Base-by-base conservation (phyloP, 2,797 vertebrate genomes). In the Paramormyrops hopkinsi region DNA sequence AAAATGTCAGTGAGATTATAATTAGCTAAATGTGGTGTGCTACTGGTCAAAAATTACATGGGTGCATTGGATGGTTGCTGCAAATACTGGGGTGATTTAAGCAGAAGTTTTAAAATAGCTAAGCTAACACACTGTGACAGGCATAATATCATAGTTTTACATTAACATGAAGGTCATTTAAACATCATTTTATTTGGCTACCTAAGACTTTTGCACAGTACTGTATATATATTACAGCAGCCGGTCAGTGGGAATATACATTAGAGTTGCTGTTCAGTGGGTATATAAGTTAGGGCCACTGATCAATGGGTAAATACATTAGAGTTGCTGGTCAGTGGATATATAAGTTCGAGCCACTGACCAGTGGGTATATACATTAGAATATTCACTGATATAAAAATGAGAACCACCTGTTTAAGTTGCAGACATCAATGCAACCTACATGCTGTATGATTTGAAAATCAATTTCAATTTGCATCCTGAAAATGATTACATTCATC, bases 401-500 rank as follows among this genome's bases (percentile, higher is more conserved):
- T 82, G 17, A 82, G 76, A 82, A n/a, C 37, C 37, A 82, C 8
- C 37, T 46, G 41, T 46, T 44, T 44, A 82, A 46, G 7, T 44
- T 44, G 6, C 17, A 19, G 19, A 82, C 76, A 82, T 46, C 76
- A 46, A 19, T 14, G 33, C 69, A 73, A 33, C 41, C 37, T 46
- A 82, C 41, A 82, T 82, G 76, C 37, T 82, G 41, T 46, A 82
- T 46, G 76, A 82, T 82, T 82, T 46, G 2, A 82, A 82, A 82
- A 82, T 82, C 76, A 46, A 82, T 82, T 82, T 82, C 41, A 44
- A 82, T 82, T 82, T 82, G 19, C 76, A 82, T 82, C 41, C 8
- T 46, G 76, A 82, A 82, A 82, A 82, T 82, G 2, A 44, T 46
- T 82, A 46, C 76, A 44, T 82, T 82, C 41, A 82, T 82, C 76